A percentile compares a stretch with the other conserved stretches of the same genome.
These are phyloP conservation scores for Cetoscarus ocellatus DNA, from an alignment of 2,797 vertebrate species.

Conservation along the genomic window DNA sequence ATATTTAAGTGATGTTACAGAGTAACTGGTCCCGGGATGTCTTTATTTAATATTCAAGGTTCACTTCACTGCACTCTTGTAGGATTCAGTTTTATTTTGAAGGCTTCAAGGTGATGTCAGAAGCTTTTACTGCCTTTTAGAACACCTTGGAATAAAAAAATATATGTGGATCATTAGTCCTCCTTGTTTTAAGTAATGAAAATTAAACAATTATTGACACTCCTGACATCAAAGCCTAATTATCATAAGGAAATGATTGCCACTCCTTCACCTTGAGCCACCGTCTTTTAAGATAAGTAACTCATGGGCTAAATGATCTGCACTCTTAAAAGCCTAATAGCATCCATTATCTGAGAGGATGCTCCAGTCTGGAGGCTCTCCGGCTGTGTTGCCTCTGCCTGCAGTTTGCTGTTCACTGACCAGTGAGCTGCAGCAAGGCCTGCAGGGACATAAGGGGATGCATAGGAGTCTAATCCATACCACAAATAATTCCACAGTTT, in stretches of 20 bases:
- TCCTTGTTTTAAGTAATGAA: background rate
- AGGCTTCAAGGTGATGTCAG: constrained; percentile 5
- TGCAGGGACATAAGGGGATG: background rate
- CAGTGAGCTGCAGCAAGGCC: constrained; percentile 34
- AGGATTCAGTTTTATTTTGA: constrained; percentile 1
- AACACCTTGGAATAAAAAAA: background rate
- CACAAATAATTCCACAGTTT: background rate
- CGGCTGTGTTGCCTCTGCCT: constrained; percentile 37
- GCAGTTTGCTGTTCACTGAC: constrained; percentile 51
- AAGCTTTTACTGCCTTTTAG: background rate
- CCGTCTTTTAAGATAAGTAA: background rate
- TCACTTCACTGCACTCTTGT: too few relatives aligned
- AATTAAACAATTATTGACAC: background rate
- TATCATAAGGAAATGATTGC: background rate
- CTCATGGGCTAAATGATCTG: background rate
- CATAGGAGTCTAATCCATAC: background rate
- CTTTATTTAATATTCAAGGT: too few relatives aligned
- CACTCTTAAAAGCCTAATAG: constrained; percentile 30
- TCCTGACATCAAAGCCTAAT: background rate
- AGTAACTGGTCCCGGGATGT: constrained; percentile 3
- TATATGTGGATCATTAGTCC: background rate
- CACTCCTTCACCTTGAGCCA: background rate
- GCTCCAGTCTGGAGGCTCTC: constrained; percentile 39
- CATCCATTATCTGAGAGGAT: constrained; percentile 52
- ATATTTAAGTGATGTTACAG: constrained; percentile 3